Conservation (phyloP, 2,888 invertebrate species). For the Cephalotes varians region DNA sequence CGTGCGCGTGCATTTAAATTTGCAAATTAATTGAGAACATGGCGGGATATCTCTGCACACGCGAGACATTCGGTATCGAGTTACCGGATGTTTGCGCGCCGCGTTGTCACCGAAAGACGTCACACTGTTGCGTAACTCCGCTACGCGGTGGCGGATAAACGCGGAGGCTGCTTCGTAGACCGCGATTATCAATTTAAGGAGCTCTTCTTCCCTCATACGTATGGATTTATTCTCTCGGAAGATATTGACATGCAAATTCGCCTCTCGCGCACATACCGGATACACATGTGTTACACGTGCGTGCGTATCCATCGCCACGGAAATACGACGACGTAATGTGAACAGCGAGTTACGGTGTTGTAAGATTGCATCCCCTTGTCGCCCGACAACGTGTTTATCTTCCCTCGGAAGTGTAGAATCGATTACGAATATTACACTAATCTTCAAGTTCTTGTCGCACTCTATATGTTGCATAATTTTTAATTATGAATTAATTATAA, state of each 20-base stretch:
- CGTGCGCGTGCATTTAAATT: conserved; percentile 70
- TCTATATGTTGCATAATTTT: not conserved
- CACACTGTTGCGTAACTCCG: conserved; percentile 46
- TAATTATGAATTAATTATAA: conserved; percentile 11
- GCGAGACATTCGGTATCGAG: conserved; percentile 66
- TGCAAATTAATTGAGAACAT: conserved; percentile 66
- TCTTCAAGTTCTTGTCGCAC: not conserved
- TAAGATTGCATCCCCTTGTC: conserved; percentile 40
- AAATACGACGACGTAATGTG: conserved; percentile 43
- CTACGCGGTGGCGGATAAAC: conserved; percentile 46
- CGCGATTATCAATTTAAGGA: conserved; percentile 69
- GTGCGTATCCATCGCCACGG: conserved; percentile 24
- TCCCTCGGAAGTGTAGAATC: not conserved
- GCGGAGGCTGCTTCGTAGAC: conserved; percentile 52
- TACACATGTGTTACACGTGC: conserved; percentile 44
- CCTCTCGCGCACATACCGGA: conserved; percentile 25
- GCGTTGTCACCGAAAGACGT: conserved; percentile 60
- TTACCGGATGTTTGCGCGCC: conserved; percentile 68
- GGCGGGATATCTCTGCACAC: conserved; percentile 60
- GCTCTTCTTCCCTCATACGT: conserved; percentile 60
- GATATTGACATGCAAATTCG: conserved; percentile 63
- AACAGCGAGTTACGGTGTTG: conserved; percentile 40
- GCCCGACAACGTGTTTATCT: conserved; percentile 11
- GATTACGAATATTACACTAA: conserved; percentile 14
- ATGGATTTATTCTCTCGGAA: conserved; percentile 60